phyloP scores from a whole-genome alignment of 2,888 invertebrate species.

The Cheilosia vernalis region DNA sequence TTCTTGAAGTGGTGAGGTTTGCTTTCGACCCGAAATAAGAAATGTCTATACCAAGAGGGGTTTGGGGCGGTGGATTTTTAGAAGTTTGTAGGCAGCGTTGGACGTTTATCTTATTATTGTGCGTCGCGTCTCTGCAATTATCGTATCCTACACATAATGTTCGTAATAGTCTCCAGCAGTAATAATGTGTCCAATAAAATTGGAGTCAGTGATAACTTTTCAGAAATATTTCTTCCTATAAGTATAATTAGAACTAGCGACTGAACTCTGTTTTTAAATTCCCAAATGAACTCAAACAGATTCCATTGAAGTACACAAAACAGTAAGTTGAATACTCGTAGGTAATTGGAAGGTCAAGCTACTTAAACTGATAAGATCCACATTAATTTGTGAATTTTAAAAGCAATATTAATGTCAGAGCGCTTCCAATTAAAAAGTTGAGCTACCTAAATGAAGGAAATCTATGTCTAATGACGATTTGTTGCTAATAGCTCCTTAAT shows the following conservation, averaged over 20 bases:
- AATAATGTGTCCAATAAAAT: background rate
- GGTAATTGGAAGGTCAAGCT: conserved; percentile 31
- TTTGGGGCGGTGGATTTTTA: no score
- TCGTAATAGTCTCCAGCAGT: background rate
- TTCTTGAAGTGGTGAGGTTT: conserved; percentile 5
- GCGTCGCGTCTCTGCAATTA: conserved; percentile 16
- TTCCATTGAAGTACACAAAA: background rate
- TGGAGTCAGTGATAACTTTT: conserved; percentile 3
- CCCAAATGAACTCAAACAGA: no score
- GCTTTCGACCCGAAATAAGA: background rate
- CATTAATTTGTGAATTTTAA: conserved; percentile 16
- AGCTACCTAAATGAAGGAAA: conserved; percentile 35
- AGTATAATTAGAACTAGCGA: conserved; percentile 5
- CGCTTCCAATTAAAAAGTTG: background rate
- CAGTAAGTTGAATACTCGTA: background rate
- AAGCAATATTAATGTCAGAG: conserved; percentile 6
- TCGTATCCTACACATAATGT: background rate
- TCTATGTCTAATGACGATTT: conserved; percentile 34
- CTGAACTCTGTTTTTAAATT: no score
- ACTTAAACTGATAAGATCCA: conserved; percentile 36
- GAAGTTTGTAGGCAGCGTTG: no score
- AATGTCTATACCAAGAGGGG: background rate
- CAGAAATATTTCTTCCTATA: background rate
- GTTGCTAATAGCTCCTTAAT: conserved; percentile 43
- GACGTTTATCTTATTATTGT: background rate